These are phyloP conservation scores for Catalaphyllia jardinei DNA, from an alignment of 64 coral and sea anemone genomes.

Conservation along the genomic window DNA sequence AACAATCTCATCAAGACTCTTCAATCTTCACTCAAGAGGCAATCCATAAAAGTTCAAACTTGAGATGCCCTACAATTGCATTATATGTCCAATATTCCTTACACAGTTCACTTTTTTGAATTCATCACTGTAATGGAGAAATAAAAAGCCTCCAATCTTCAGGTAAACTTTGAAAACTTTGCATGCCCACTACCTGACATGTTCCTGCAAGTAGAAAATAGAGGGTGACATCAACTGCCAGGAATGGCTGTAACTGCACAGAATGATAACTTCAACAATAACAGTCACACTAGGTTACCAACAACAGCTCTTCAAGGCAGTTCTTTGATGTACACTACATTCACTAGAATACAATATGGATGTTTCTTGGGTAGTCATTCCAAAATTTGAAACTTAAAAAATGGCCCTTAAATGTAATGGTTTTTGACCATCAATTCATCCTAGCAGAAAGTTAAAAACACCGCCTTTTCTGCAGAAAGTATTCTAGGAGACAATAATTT, in stretches of 20 bases:
- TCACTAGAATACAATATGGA: too few species aligned
- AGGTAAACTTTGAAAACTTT: background rate
- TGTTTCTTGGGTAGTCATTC: too few species aligned
- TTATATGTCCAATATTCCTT: background rate
- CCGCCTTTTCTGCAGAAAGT: too few species aligned
- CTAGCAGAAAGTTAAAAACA: too few species aligned
- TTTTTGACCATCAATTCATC: too few species aligned
- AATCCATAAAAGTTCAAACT: too few species aligned
- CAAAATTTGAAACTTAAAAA: too few species aligned
- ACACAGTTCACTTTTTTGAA: background rate
- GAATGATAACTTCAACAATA: background rate
- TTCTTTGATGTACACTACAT: too few species aligned
- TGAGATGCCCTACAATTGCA: too few species aligned
- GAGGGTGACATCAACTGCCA: background rate
- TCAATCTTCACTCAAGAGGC: background rate
- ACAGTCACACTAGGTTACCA: background rate
- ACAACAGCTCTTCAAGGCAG: too few species aligned
- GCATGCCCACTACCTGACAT: conserved; percentile 19
- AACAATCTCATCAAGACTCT: background rate
- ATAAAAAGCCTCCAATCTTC: background rate
- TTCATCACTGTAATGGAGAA: background rate
- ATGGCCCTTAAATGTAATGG: too few species aligned
- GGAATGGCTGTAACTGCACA: background rate
- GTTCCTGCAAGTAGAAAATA: conserved; percentile 18
- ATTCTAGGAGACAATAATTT: too few species aligned